Evolutionary conservation across 2,113 vertebrate species (phyloP), one percentile per base, ranked within the genome.

Genomic region (Hypocryptadius cinnamomeus): DNA sequence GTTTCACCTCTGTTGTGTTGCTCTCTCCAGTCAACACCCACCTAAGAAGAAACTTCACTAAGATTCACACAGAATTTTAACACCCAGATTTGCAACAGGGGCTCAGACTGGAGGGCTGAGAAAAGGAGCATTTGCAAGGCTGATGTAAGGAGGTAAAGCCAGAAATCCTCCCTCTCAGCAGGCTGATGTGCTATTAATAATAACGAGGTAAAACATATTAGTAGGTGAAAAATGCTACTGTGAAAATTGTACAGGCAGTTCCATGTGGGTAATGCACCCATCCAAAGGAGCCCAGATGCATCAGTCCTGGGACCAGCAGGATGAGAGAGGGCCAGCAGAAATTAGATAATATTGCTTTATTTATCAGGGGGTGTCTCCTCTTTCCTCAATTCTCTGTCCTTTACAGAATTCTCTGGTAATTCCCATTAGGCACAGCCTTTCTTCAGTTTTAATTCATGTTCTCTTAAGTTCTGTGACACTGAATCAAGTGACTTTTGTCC

Each of bases 111-210:
- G 17, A 85, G n/a, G 57, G 24, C 81, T 87, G 63, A 87, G 63
- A 30, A 66, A 39, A 71, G 48, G 33, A 95, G 9, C 63, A 90
- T 63, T 85, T 87, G 71, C 74, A 87, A 93, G 51, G 50, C 74
- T 92, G 71, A 66, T 82, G 23, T 50, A 65, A 82, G 47, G 56
- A 85, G 37, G 40, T 15, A 40, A 76, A 87, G 68, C 18, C 11
- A 90, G 85, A 94, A 92, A 78, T 59, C 61, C 22, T 73, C 47
- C 60, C 63, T 57, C 68, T 53, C 70, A 79, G 71, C 71, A 68
- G 30, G 79, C 90, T 92, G 92, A 74, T 88, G 76, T 88, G 87
- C 79, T 95, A 81, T 94, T 96, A 95, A 96, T 96, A 96, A 97
- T 78, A 86, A 91, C 40, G 2, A 92, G 48, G 73, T 48, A 95